These are phyloP conservation scores for Otus sunia DNA, from an alignment of 2,113 vertebrate genomes.

Conservation along the genomic window DNA sequence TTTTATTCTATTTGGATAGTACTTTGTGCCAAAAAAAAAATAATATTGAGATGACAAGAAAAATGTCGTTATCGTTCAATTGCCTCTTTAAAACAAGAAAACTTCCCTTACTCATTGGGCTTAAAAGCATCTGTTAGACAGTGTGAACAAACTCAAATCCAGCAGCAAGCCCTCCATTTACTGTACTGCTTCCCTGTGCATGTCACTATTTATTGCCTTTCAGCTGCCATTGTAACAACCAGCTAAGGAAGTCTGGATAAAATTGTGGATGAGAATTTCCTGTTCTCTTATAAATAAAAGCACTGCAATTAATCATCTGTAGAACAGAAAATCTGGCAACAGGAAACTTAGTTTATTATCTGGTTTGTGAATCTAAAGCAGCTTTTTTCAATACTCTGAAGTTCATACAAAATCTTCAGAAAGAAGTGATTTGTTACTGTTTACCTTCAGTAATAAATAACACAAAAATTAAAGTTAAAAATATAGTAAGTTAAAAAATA, in stretches of 20 bases:
- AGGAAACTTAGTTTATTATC: neutral
- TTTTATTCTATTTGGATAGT: neutral
- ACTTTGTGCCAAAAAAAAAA: neutral
- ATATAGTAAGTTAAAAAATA: neutral
- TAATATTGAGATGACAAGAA: neutral
- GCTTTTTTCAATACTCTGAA: neutral
- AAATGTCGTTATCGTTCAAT: neutral
- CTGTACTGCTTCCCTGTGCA: neutral
- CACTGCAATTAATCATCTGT: neutral
- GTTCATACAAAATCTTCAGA: neutral
- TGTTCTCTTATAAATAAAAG: neutral
- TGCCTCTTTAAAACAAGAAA: neutral
- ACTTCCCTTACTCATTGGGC: neutral
- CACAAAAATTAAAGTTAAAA: neutral
- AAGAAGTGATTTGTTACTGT: neutral
- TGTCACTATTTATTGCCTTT: neutral
- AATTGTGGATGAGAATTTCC: neutral
- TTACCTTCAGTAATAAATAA: neutral
- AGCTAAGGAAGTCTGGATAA: neutral
- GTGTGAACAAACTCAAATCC: neutral
- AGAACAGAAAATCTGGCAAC: neutral
- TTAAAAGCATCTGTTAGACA: constrained; percentile 2
- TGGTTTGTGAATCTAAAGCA: neutral
- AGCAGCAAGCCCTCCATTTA: neutral
- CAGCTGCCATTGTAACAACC: neutral